These are phyloP conservation scores for Chinchilla lanigera DNA, from an alignment of 2,113 vertebrate genomes.

Conservation along the genomic window DNA sequence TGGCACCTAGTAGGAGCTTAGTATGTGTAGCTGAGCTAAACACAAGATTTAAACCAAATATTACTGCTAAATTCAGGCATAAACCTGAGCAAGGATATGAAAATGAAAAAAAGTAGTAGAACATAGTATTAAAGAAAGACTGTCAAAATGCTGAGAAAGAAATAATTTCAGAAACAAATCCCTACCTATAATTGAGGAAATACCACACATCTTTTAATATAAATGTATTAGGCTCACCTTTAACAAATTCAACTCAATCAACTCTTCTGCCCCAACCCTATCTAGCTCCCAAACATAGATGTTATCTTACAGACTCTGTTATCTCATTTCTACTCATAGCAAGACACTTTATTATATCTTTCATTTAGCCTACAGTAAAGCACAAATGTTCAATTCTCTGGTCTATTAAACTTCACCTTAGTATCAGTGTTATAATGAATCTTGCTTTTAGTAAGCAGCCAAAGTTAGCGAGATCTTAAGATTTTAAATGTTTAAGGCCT, in stretches of 20 bases:
- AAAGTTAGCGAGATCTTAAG: background rate
- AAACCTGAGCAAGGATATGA: slow-evolving; percentile 6
- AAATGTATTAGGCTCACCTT: slow-evolving; percentile 1
- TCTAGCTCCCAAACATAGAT: background rate
- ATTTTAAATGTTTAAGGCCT: slow-evolving; percentile 20
- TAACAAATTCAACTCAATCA: background rate
- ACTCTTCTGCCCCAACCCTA: background rate
- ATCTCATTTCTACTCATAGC: background rate
- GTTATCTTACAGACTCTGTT: background rate
- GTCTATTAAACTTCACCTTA: background rate
- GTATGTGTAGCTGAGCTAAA: slow-evolving; percentile 1
- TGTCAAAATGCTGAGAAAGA: slow-evolving; percentile 7
- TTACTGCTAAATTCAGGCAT: slow-evolving; percentile 26
- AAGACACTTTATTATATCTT: background rate
- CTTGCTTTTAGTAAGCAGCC: slow-evolving; percentile 53
- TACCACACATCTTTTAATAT: background rate
- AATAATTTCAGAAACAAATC: slow-evolving; percentile 40
- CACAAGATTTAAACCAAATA: slow-evolving; percentile 32
- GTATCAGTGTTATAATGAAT: slow-evolving; percentile 49
- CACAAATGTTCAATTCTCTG: slow-evolving; percentile 19
- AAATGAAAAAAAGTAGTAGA: slow-evolving; percentile 13
- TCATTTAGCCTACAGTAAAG: slow-evolving; percentile 44
- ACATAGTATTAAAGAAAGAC: background rate
- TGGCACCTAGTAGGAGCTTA: background rate
- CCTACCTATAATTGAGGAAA: background rate